These are phyloP conservation scores for Hippopotamyrus pictus DNA, from an alignment of 2,797 vertebrate genomes.

Conservation along the genomic window DNA sequence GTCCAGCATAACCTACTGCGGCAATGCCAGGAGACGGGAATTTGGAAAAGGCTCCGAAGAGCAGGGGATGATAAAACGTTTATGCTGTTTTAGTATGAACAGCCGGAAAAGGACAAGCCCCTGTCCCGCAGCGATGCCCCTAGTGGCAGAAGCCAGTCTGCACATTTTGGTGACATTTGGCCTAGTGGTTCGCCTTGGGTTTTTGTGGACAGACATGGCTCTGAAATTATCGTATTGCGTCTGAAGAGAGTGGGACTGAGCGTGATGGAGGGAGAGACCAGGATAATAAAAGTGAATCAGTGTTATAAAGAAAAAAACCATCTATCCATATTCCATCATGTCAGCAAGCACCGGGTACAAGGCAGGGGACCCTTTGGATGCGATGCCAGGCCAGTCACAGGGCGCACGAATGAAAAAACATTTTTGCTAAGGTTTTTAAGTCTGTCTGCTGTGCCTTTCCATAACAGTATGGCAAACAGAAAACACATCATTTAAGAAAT, in stretches of 20 bases:
- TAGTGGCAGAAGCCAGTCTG: background rate
- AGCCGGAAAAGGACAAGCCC: background rate
- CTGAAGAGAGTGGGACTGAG: background rate
- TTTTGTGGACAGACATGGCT: background rate
- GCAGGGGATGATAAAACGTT: background rate
- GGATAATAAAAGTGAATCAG: background rate
- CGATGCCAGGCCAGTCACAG: background rate
- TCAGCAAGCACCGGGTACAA: background rate
- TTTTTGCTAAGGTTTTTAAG: background rate
- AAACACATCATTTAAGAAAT: background rate
- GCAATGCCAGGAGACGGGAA: background rate
- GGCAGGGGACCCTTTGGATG: background rate
- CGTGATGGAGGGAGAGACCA: background rate
- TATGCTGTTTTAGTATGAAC: background rate
- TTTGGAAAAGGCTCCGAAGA: background rate
- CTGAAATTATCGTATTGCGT: background rate
- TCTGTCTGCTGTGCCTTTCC: background rate
- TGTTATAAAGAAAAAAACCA: background rate
- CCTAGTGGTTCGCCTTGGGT: background rate
- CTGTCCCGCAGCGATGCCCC: background rate
- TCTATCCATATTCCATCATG: background rate
- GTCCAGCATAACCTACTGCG: background rate
- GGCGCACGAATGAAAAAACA: background rate
- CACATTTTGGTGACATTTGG: background rate
- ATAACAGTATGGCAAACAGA: background rate